These are phyloP conservation scores for Nomia melanderi DNA, from an alignment of 1,140 invertebrate genomes.

Conservation along the genomic window DNA sequence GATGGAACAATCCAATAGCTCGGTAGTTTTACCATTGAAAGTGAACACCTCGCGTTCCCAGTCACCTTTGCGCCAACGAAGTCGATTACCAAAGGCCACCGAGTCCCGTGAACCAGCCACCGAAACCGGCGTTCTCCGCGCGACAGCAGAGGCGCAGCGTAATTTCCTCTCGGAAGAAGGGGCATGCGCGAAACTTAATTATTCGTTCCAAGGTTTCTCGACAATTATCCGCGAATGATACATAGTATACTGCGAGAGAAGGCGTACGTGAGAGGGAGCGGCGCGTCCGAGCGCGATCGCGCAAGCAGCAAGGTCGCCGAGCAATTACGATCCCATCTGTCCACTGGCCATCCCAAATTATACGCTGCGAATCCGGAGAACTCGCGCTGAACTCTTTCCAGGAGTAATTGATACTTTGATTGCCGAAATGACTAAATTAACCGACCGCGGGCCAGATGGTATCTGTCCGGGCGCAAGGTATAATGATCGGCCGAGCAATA, in stretches of 20 bases:
- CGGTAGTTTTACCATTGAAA: too few relatives aligned
- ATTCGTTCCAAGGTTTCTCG: not conserved
- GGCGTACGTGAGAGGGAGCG: too few relatives aligned
- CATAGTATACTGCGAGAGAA: too few relatives aligned
- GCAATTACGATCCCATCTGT: slow-evolving; percentile 45
- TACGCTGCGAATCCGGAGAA: slow-evolving; percentile 25
- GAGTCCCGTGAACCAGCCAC: too few relatives aligned
- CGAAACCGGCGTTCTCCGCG: not conserved
- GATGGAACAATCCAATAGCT: too few relatives aligned
- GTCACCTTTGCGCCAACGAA: too few relatives aligned
- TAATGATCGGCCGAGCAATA: not conserved
- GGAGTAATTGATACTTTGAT: slow-evolving; percentile 38
- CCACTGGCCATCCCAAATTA: slow-evolving; percentile 37
- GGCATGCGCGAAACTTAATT: not conserved
- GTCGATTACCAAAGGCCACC: too few relatives aligned
- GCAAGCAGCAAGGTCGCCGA: slow-evolving; percentile 7
- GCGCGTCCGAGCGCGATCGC: too few relatives aligned
- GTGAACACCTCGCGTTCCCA: too few relatives aligned
- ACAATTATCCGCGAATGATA: slow-evolving; percentile 6
- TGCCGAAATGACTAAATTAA: slow-evolving; percentile 45
- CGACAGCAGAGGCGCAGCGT: not conserved
- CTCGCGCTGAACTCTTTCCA: not conserved
- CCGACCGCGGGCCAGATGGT: slow-evolving; percentile 18
- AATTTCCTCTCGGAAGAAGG: too few relatives aligned
- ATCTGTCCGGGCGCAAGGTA: slow-evolving; percentile 1